Conservation (phyloP, 37 sponge, comb jelly and placozoan species). For the Mnemiopsis leidyi region DNA sequence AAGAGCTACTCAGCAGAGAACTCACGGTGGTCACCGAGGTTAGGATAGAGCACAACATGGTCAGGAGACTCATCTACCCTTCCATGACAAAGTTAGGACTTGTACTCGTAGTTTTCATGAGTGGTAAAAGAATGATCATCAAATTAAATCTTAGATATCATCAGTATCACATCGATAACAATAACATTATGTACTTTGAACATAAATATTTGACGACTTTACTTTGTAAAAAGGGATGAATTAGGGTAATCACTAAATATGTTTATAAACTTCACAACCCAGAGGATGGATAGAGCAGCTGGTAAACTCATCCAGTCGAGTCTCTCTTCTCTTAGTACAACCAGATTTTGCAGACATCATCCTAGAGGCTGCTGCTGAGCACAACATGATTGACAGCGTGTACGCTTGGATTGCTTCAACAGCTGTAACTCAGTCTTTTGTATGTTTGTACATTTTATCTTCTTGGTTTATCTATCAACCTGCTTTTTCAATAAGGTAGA, state of each 20-base stretch:
- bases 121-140: no score
- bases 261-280: background rate
- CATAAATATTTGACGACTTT: no score
- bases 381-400: slow-evolving; percentile 21
- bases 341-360: slow-evolving; percentile 1
- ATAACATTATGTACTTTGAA: no score
- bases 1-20: background rate
- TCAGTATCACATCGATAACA: no score
- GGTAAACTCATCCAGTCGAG: background rate
- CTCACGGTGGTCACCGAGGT: background rate
- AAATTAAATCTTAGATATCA: no score
- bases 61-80: background rate
- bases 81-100: background rate
- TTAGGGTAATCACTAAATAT: no score
- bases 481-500: no score
- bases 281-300: slow-evolving; percentile 9
- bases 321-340: background rate
- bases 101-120: no score
- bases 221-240: no score
- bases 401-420: background rate
- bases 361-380: background rate
- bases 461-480: no score
- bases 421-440: slow-evolving; percentile 1
- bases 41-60: background rate
- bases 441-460: background rate